A percentile compares a stretch with the other conserved stretches of the same genome.
phyloP scores from a whole-genome alignment of 2,797 vertebrate genomes.

The Australoheros facetus region DNA sequence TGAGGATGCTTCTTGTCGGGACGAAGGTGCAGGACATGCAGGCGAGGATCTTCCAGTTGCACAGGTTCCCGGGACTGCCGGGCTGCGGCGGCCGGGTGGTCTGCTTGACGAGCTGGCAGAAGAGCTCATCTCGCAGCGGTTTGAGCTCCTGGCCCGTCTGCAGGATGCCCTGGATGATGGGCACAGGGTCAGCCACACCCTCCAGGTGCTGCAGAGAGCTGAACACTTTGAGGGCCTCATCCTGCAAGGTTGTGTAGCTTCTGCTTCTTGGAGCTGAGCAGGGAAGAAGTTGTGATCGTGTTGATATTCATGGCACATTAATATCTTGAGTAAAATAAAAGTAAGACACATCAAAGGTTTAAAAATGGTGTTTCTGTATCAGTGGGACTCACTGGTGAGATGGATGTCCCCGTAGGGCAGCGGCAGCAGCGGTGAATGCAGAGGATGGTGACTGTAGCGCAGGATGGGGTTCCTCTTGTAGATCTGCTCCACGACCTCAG shows the following conservation, averaged over 20 bases:
- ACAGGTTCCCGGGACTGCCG: conserved; percentile 84
- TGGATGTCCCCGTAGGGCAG: conserved; percentile 96
- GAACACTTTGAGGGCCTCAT: conserved; percentile 95
- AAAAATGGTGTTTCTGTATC: neutral
- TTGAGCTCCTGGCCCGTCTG: conserved; percentile 92
- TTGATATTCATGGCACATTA: accelerated
- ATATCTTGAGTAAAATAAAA: neutral
- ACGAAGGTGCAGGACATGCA: conserved; percentile 94
- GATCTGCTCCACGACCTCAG: conserved; percentile 95
- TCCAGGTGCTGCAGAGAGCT: conserved; percentile 93
- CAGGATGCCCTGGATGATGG: conserved; percentile 91
- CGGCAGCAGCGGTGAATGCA: conserved; percentile 92
- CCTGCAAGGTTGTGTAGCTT: conserved; percentile 91
- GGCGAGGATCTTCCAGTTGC: conserved; percentile 91
- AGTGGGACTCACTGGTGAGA: conserved; percentile 80
- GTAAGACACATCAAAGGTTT: neutral
- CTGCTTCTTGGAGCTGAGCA: conserved; percentile 84
- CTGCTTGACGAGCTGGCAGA: conserved; percentile 97
- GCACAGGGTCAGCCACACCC: conserved; percentile 86
- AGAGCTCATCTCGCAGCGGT: conserved; percentile 92
- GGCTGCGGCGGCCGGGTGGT: conserved; percentile 88
- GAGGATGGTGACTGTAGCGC: conserved; percentile 91
- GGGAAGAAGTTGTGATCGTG: accelerated
- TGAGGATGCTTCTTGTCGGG: conserved; percentile 88
- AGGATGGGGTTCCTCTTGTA: conserved; percentile 98